Base-by-base conservation (phyloP, 2,113 vertebrate species). In the Corvus moneduloides region DNA sequence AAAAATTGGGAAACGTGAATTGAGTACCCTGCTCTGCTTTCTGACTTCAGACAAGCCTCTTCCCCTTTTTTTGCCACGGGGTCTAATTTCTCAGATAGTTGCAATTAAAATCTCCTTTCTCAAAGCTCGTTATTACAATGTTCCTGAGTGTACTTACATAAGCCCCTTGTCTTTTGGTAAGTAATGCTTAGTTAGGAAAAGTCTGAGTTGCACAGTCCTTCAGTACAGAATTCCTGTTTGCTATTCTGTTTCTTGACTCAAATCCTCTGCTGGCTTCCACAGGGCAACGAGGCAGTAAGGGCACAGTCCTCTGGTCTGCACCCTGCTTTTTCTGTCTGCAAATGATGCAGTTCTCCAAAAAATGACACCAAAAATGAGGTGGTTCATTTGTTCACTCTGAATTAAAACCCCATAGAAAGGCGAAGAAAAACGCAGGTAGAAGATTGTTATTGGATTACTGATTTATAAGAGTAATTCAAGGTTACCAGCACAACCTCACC, bases 91-190 rank as follows among this genome's bases (percentile, higher is more conserved):
- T 63, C 61, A 80, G 84, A 95, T n/a, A 51, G 39, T 13, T 69
- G 26, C 35, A 90, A 93, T 86, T 77, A 95, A 89, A 77, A 77
- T 81, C 74, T 86, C 30, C 39, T 92, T 88, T 80, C 55, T 83
- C 27, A 89, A 93, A 77, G 30, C 54, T 79, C 62, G 43, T 62
- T 78, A 75, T 90, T 71, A 77, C 37, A 69, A 9, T 41, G 51
- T 73, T 85, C 27, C 24, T 54, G 37, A 79, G 72, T 83, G 28
- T 43, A 71, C 90, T 80, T 68, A 35, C 2, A 61, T 16, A 79
- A 90, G 54, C 15, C 39, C 61, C 23, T 63, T 55, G 35, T 63
- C n/a, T 73, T 89, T 89, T 55, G 13, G 49, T 71, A 83, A 80
- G 52, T 84, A 86, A 80, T 32, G 23, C 30, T 83, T 63, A 58